phyloP scores from a whole-genome alignment of 2,113 vertebrate genomes.

The Blennius ocellaris region DNA sequence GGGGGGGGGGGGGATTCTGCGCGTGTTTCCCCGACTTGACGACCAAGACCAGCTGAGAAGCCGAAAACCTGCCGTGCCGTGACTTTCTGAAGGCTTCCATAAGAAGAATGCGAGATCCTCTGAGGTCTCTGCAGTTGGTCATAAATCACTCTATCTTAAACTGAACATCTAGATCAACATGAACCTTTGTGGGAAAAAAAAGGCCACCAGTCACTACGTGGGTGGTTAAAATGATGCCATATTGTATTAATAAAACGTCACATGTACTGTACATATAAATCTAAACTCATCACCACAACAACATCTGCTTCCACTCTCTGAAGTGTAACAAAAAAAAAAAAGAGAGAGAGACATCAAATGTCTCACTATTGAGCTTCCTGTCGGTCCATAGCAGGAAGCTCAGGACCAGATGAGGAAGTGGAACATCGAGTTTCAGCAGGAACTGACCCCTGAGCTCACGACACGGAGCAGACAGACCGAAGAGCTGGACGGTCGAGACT shows the following conservation, averaged over 20 bases:
- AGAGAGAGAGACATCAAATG: constrained; percentile 38
- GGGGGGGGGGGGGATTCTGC: constrained; percentile 21
- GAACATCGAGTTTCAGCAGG: constrained; percentile 70
- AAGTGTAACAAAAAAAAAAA: constrained; percentile 13
- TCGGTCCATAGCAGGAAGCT: constrained; percentile 61
- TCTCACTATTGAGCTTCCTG: constrained; percentile 55
- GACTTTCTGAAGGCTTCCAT: constrained; percentile 21
- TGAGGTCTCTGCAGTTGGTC: constrained; percentile 33
- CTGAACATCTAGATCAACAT: constrained; percentile 20
- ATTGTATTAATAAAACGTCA: constrained; percentile 1
- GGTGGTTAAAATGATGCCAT: constrained; percentile 4
- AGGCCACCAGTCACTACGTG: neutral
- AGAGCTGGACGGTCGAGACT: constrained; percentile 29
- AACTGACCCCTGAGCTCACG: constrained; percentile 65
- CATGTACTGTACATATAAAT: constrained; percentile 15
- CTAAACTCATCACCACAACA: neutral
- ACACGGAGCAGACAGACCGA: constrained; percentile 47
- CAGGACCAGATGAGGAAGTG: constrained; percentile 75
- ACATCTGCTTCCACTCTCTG: constrained; percentile 28
- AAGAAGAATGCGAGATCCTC: constrained; percentile 45
- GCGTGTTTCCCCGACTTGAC: constrained; percentile 51
- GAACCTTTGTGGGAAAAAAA: constrained; percentile 7
- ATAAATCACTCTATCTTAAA: constrained; percentile 35
- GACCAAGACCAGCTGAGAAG: constrained; percentile 69
- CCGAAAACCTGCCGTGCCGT: constrained; percentile 35